phyloP scores from a whole-genome alignment of 2,113 vertebrate species.

The Odocoileus hemionus region DNA sequence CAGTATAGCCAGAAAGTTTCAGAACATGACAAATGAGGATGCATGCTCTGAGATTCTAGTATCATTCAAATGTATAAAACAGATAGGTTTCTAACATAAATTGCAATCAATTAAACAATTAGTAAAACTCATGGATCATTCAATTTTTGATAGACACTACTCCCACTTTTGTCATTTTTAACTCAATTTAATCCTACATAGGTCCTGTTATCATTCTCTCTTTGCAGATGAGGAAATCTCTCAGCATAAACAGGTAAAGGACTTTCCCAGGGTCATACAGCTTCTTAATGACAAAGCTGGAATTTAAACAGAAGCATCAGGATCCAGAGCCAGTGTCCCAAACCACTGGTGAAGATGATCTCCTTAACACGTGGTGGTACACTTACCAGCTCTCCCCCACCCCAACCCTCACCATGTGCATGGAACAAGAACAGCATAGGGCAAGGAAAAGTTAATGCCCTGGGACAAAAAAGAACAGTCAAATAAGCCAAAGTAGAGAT shows the following conservation, averaged over 20 bases:
- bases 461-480: neutral
- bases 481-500: neutral
- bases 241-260: neutral
- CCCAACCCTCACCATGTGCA: accelerated
- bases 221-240: neutral
- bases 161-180: neutral
- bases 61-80: neutral
- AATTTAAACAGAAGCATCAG: neutral
- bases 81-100: neutral
- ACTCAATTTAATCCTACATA: neutral
- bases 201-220: neutral
- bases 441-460: neutral
- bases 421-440: neutral
- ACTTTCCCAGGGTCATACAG: neutral
- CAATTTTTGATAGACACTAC: neutral
- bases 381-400: neutral
- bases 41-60: neutral
- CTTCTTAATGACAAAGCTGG: neutral
- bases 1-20: neutral
- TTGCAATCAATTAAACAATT: neutral
- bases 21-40: neutral
- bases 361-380: neutral
- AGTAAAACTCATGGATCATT: neutral
- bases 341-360: neutral
- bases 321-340: neutral